Percentiles rank a stretch among this genome's conserved stretches.
phyloP scores from a whole-genome alignment of 2,797 vertebrate genomes.

The Lagocephalus sceleratus region DNA sequence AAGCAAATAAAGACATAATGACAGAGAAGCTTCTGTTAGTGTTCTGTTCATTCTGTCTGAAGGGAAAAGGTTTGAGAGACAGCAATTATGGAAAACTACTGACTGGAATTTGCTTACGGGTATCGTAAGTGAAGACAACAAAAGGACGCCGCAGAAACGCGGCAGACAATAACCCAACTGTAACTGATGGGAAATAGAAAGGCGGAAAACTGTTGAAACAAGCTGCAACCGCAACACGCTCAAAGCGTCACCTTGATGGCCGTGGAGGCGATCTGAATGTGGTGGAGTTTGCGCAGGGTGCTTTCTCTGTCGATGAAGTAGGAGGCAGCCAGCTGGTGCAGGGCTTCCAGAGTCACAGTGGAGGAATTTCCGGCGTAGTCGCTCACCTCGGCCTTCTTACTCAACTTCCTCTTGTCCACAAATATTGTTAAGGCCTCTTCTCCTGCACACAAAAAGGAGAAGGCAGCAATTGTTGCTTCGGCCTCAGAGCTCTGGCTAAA shows the following conservation, averaged over 20 bases:
- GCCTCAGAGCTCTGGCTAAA: too few species aligned
- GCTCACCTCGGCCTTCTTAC: slow-evolving; percentile 84
- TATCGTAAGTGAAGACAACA: not conserved
- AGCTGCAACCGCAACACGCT: too few species aligned
- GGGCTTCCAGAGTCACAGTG: slow-evolving; percentile 84
- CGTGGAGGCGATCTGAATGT: slow-evolving; percentile 95
- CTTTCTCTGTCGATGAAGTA: slow-evolving; percentile 97
- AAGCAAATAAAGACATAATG: too few species aligned
- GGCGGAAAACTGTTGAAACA: too few species aligned
- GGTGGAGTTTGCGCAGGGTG: slow-evolving; percentile 90
- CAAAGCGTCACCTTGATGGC: slow-evolving; percentile 89
- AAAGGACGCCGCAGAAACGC: not conserved
- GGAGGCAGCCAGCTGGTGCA: slow-evolving; percentile 94
- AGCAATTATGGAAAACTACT: too few species aligned
- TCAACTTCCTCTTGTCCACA: slow-evolving; percentile 95
- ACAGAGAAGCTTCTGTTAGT: too few species aligned
- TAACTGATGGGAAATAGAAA: too few species aligned
- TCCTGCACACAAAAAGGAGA: slow-evolving; percentile 67
- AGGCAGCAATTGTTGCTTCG: not conserved
- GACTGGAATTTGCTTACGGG: not conserved
- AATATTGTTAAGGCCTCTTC: slow-evolving; percentile 98
- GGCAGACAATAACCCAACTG: too few species aligned
- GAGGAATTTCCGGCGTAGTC: slow-evolving; percentile 85
- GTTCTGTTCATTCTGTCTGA: too few species aligned
- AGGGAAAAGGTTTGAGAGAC: too few species aligned